A percentile compares a stretch with the other conserved stretches of the same genome.
These are phyloP conservation scores for Alectura lathami DNA, from an alignment of 2,113 vertebrate genomes.

Conservation along the genomic window DNA sequence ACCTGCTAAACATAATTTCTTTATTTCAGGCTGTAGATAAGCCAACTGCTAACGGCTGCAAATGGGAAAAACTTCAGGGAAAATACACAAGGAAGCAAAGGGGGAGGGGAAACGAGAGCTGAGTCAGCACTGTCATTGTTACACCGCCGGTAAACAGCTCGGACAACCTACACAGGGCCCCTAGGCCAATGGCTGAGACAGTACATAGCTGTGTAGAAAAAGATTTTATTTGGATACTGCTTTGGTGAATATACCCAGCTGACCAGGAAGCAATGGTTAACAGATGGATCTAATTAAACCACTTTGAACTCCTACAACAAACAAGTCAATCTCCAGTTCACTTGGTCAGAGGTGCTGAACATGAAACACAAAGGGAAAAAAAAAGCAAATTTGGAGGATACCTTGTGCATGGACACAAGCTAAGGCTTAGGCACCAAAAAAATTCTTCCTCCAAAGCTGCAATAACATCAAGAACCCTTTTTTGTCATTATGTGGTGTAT, in stretches of 20 bases:
- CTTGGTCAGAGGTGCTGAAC: constrained; percentile 22
- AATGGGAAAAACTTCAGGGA: constrained; percentile 52
- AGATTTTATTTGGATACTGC: constrained; percentile 27
- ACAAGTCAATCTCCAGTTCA: constrained; percentile 23
- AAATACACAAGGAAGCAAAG: constrained; percentile 46
- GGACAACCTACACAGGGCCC: constrained; percentile 18
- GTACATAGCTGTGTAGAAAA: not conserved
- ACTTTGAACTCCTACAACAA: constrained; percentile 50
- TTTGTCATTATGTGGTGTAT: rapidly evolving
- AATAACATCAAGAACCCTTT: not conserved
- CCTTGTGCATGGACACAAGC: not conserved
- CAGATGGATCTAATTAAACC: constrained; percentile 52
- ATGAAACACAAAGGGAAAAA: not conserved
- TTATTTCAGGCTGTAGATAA: not conserved
- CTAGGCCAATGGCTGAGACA: constrained; percentile 7
- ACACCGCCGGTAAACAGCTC: constrained; percentile 50
- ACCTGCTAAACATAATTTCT: constrained; percentile 19
- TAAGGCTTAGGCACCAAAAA: not conserved
- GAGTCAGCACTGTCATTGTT: constrained; percentile 61
- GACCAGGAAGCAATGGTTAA: not conserved
- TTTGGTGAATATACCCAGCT: not conserved
- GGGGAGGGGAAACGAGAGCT: constrained; percentile 47
- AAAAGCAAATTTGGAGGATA: not conserved
- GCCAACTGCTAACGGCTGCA: constrained; percentile 40
- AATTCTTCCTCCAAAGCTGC: not conserved